Evolutionary conservation across 2,888 invertebrate genomes (phyloP), one percentile per base, ranked within the genome.

Genomic region (Calliphora vomitoria): DNA sequence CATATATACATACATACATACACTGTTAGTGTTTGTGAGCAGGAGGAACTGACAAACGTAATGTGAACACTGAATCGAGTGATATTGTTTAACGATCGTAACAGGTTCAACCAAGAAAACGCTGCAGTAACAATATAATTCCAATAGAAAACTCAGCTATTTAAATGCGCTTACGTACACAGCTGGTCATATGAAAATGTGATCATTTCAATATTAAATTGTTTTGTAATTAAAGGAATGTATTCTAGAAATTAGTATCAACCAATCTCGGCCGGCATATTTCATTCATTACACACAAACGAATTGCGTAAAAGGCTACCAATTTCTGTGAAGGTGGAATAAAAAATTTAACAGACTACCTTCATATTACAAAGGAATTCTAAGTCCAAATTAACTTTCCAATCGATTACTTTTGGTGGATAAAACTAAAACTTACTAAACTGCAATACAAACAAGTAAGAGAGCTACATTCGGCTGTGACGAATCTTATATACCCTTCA

Each of bases 41-140:
- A 66, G 44, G 25, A 25, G 66, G 18, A 44, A 60, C n/a, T 41
- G 38, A 55, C 8, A 47, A 66, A 35, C 13, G 6, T 13, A 62
- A 53, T 50, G 35, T 35, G 35, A 35, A 35, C 35, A 44, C 44
- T 13, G 44, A 44, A 71, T 38, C 11, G n/a, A 69, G 62, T 71
- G 71, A 15, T 81, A 53, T 64, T 72, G 35, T 44, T 79, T n/a
- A 76, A 71, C 55, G 68, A 62, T 64, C 58, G 68, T 62, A 74
- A 79, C 87, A 87, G 82, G 85, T 87, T 85, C 78, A 86, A 64
- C 38, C 25, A 31, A 20, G n/a, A 15, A 68, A 18, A 38, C 44
- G 11, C 44, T 44, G 13, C 44, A 3, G 35, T 62, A 64, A 10
- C 8, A 76, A 76, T 35, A 64, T 58, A 38, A 10, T 11, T 50